Evolutionary conservation across 1,140 invertebrate species (phyloP).

Genomic region (Ostrea edulis): DNA sequence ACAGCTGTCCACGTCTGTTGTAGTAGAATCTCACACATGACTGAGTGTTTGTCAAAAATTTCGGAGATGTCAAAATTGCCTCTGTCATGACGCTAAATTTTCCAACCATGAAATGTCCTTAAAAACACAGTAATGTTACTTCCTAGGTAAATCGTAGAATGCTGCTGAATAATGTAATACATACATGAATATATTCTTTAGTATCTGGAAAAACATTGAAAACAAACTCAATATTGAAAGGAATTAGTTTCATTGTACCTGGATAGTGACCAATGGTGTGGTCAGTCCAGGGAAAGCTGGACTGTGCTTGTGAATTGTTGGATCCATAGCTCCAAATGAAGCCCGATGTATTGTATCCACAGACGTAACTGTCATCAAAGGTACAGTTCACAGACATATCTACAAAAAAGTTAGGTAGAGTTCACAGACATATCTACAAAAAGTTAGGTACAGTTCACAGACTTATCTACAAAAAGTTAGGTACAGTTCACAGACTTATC

Average conservation of each 20-base stretch:
- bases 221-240: neutral
- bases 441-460: neutral
- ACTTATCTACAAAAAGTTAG: neutral
- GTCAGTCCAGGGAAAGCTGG: constrained; percentile 62
- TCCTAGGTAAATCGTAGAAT: neutral
- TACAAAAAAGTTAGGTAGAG: constrained; percentile 43
- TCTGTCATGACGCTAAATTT: constrained; percentile 16
- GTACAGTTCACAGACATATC: constrained; percentile 67
- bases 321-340: constrained; percentile 45
- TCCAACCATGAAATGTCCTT: constrained; percentile 64
- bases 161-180: neutral
- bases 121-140: neutral
- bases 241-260: constrained; percentile 53
- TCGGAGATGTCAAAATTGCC: constrained; percentile 56
- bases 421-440: neutral
- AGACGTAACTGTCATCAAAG: constrained; percentile 68
- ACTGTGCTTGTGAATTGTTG: constrained; percentile 49
- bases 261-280: constrained; percentile 67
- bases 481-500: neutral
- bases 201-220: constrained; percentile 1
- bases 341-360: constrained; percentile 53
- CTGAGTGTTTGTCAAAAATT: constrained; percentile 51
- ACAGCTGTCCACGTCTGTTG: constrained; percentile 60
- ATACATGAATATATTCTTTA: neutral
- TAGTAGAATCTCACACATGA: constrained; percentile 70